phyloP scores from a whole-genome alignment of 2,113 vertebrate genomes.

The Steatornis caripensis region DNA sequence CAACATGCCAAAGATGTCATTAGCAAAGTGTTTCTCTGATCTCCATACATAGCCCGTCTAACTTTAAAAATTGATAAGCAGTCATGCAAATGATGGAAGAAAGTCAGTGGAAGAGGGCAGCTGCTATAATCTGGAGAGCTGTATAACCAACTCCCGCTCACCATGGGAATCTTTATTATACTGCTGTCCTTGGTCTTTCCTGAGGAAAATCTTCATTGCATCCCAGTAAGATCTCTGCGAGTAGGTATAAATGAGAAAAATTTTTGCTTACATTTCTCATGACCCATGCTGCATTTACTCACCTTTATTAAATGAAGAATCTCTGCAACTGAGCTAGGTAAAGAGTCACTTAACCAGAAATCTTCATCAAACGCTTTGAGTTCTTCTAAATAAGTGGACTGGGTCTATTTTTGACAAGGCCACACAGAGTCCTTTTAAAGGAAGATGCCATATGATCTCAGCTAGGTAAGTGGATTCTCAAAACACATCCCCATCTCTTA shows the following conservation, averaged over 20 bases:
- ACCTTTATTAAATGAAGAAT: constrained; percentile 4
- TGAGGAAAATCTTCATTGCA: background rate
- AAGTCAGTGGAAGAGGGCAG: background rate
- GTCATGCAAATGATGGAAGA: constrained; percentile 7
- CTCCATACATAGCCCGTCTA: background rate
- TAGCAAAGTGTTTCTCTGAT: background rate
- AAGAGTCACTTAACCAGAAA: background rate
- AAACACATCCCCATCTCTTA: constrained; percentile 42
- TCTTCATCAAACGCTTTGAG: background rate
- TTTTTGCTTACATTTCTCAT: background rate
- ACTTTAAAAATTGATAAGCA: background rate
- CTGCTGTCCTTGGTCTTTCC: constrained; percentile 14
- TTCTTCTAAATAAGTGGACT: background rate
- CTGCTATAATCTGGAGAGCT: background rate
- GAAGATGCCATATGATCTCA: background rate
- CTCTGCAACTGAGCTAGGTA: background rate
- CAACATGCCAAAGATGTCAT: background rate
- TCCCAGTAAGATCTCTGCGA: background rate
- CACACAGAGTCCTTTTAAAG: background rate
- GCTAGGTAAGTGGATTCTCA: constrained; percentile 8
- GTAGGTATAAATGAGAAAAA: background rate
- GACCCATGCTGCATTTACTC: constrained; percentile 1
- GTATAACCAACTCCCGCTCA: background rate
- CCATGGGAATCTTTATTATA: background rate
- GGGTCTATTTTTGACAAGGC: constrained; percentile 4